phyloP scores from a whole-genome alignment of 2,888 invertebrate species.

The Melanchra persicariae region DNA sequence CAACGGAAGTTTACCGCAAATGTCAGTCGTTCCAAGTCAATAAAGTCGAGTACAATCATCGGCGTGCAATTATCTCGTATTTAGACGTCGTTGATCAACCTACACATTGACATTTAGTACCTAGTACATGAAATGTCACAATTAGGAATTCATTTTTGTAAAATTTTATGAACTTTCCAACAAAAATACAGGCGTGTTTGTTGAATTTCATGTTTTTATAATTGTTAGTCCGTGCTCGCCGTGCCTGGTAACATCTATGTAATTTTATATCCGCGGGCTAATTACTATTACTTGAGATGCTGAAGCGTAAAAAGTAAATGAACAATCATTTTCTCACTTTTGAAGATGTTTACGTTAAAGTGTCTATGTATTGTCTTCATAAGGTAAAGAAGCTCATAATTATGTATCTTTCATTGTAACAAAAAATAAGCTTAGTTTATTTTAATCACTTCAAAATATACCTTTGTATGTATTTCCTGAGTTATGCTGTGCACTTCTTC shows the following conservation, averaged over 20 bases:
- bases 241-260: too few species aligned
- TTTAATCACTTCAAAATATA: too few species aligned
- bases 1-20: conserved; percentile 41
- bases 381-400: too few species aligned
- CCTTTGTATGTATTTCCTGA: too few species aligned
- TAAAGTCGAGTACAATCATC: conserved; percentile 28
- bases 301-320: neutral
- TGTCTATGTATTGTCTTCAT: too few species aligned
- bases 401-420: too few species aligned
- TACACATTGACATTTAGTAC: conserved; percentile 31
- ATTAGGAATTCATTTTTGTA: conserved; percentile 9
- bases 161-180: conserved; percentile 8
- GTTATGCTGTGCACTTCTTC: too few species aligned
- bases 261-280: neutral
- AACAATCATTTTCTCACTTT: too few species aligned
- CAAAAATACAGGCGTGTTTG: conserved; percentile 21
- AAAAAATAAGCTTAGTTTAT: too few species aligned
- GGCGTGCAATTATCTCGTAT: conserved; percentile 23
- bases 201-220: neutral
- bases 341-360: too few species aligned
- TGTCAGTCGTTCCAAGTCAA: conserved; percentile 39
- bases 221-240: neutral
- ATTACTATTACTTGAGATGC: neutral
- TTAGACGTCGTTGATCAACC: conserved; percentile 40
- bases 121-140: conserved; percentile 19